phyloP scores from a whole-genome alignment of 2,888 invertebrate genomes.

The Ctenicera cuprea region DNA sequence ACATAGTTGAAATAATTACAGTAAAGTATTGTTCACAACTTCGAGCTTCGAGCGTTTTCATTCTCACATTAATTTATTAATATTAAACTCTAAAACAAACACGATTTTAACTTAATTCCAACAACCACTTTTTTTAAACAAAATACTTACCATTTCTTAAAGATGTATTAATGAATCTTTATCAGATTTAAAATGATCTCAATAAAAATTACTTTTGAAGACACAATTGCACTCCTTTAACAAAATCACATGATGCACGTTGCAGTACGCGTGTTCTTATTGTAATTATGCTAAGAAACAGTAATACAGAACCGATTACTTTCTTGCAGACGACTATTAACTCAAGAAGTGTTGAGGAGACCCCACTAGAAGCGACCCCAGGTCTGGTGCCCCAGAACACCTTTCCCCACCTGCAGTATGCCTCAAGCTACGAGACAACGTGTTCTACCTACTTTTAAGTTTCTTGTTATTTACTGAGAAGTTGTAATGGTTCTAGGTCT shows the following conservation, averaged over 20 bases:
- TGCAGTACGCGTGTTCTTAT: slow-evolving; percentile 5
- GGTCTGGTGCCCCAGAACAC: slow-evolving; percentile 23
- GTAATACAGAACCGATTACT: slow-evolving; percentile 1
- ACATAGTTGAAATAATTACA: too few species aligned
- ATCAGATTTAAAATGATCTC: not conserved
- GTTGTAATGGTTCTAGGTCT: not conserved
- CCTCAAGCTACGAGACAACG: not conserved
- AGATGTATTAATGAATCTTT: too few species aligned
- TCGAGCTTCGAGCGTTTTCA: too few species aligned
- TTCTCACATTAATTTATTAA: too few species aligned
- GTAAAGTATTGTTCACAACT: too few species aligned
- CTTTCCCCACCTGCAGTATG: not conserved
- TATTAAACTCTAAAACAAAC: too few species aligned
- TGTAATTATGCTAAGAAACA: slow-evolving; percentile 1
- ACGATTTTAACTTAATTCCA: too few species aligned
- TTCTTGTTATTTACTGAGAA: slow-evolving; percentile 2
- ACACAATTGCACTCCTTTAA: not conserved
- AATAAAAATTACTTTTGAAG: not conserved
- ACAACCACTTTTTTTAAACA: too few species aligned
- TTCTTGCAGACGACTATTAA: slow-evolving; percentile 15
- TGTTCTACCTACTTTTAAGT: slow-evolving; percentile 12
- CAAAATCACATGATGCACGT: slow-evolving; percentile 17
- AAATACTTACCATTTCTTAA: too few species aligned
- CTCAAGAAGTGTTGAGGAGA: slow-evolving; percentile 13
- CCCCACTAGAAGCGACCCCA: not conserved